Base-by-base conservation (phyloP, 1,140 invertebrate species). In the Drosophila teissieri region DNA sequence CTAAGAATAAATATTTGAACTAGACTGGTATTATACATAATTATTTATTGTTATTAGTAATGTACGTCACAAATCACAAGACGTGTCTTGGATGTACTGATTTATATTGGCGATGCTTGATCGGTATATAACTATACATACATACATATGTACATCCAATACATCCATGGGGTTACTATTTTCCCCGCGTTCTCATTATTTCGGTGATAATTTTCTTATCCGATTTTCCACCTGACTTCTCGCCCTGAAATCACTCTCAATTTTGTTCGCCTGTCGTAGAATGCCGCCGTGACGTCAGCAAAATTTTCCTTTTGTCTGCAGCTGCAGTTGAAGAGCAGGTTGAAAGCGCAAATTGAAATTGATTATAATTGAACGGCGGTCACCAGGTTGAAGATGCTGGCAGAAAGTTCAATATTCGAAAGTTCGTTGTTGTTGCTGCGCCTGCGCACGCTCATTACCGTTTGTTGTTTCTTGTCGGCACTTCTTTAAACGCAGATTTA, bases 401-500 rank as follows among this genome's bases (percentile, higher is more conserved):
- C 40, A 31, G 63, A 34, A 56, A 54, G 76, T 70, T 78, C 62
- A 81, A 78, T 19, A 52, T 85, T 86, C 64, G 82, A 86, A 86
- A 85, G 82, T 72, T 54, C 31, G 56, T 48, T 80, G 73, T 65
- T 31, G 72, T 14, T 45, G 78, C 27, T 34, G 48, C 8, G 48
- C n/a, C 24, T 17, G 48, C 57, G 78, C 69, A 81, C 69, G 78
- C 82, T 85, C 78, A 78, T 85, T 86, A 86, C 74, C 78, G 82
- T 85, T 78, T 61, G 24, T 60, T 34, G 48, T 34, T 51, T 27
- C 10, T 75, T 85, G 74, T 85, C 78, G 82, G 82, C 78, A 78
- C 82, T 86, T 86, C 74, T 85, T 80, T 85, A 85, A 85, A 73
- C 60, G 61, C 74, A 86, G 78, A 80, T 77, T 82, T 77, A 82